Evolutionary conservation across 2,888 invertebrate genomes (phyloP).

Genomic region (Bruchidius siliquastri): DNA sequence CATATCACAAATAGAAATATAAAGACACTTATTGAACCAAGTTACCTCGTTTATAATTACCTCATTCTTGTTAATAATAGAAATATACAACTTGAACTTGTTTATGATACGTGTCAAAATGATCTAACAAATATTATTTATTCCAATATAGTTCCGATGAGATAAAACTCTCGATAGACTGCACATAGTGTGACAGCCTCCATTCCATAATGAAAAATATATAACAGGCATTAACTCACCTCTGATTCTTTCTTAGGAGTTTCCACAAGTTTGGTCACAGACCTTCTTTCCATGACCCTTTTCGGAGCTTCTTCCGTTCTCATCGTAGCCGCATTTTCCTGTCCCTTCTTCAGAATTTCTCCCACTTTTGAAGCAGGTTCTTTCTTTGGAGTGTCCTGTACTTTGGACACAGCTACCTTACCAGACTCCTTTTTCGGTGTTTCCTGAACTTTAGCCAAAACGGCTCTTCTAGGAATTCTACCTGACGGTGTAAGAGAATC

Average conservation of each 20-base stretch:
- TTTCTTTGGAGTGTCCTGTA: neutral
- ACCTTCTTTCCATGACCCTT: constrained; percentile 14
- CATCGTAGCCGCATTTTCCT: neutral
- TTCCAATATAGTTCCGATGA: no score
- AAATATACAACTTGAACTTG: no score
- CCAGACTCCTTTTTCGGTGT: constrained; percentile 2
- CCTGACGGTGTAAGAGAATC: neutral
- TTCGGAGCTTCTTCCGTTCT: neutral
- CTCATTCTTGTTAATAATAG: no score
- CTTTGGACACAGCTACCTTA: constrained; percentile 5
- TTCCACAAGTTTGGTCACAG: constrained; percentile 6
- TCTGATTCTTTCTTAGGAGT: constrained; percentile 11
- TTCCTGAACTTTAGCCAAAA: neutral
- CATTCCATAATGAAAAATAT: neutral
- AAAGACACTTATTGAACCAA: no score
- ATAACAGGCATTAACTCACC: neutral
- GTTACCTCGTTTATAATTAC: no score
- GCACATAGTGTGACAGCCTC: neutral
- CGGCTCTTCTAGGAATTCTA: neutral
- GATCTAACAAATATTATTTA: no score
- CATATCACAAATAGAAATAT: no score
- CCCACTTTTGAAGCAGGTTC: neutral
- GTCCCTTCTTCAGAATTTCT: neutral
- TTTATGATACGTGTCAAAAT: no score
- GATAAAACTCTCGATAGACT: no score